Evolutionary conservation across 2,113 vertebrate species (phyloP).

Genomic region (Embiotoca jacksoni): DNA sequence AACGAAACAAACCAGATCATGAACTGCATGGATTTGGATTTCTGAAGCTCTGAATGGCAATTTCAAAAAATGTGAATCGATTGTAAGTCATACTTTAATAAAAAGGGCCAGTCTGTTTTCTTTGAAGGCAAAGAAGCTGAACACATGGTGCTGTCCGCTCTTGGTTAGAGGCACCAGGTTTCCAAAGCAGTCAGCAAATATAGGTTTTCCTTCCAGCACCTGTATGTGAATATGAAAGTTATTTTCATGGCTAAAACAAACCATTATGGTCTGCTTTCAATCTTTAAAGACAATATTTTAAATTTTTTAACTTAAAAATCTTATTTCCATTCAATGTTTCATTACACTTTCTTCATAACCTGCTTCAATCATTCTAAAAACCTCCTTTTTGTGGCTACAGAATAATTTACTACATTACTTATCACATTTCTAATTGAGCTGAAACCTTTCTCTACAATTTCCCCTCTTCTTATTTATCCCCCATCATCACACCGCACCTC

Average conservation of each 20-base stretch:
- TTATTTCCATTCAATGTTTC: not conserved
- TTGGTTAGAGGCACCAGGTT: conserved; percentile 97
- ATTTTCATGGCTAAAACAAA: conserved; percentile 13
- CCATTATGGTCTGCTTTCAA: not conserved
- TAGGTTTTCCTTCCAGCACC: conserved; percentile 98
- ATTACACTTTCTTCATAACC: not conserved
- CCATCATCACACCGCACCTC: conserved; percentile 85
- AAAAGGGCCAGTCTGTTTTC: conserved; percentile 98
- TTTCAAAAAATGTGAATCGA: not conserved
- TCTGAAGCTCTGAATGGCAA: not conserved
- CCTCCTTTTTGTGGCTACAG: not conserved
- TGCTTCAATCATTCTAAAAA: not conserved
- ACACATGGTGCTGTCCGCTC: conserved; percentile 97
- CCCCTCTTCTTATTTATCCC: not conserved
- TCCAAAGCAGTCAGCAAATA: conserved; percentile 98
- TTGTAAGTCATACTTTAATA: conserved; percentile 90
- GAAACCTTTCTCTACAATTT: not conserved
- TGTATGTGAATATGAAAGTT: conserved; percentile 61
- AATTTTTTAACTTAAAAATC: not conserved
- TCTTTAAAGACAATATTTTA: conserved; percentile 4
- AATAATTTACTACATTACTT: not conserved
- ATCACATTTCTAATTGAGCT: not conserved
- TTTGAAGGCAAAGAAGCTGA: conserved; percentile 99
- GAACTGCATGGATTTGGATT: conserved; percentile 6
- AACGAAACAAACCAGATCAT: conserved; percentile 1